Evolutionary conservation across 1,140 invertebrate species (phyloP), one percentile per base, ranked within the genome.

Genomic region (Zaprionus lachaisei): DNA sequence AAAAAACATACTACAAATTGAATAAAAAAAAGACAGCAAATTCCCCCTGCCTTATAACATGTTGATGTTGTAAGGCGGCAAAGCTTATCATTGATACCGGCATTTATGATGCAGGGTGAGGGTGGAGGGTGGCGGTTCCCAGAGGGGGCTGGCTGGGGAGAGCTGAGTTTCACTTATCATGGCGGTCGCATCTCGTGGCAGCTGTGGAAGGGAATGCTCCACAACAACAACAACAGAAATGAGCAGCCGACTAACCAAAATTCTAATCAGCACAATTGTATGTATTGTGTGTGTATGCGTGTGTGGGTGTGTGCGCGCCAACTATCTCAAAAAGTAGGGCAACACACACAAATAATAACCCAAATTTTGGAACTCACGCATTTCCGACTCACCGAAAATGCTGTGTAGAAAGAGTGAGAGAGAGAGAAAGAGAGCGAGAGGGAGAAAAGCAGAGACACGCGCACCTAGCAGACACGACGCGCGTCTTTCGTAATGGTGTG

Each of bases 291-390:
- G 15, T 22, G 14, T 64, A 47, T 28, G 37, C 47, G 49, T 61
- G 15, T 44, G 61, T 63, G 72, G 20, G 28, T 70, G 41, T 74
- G 58, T 63, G 65, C 55, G 61, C 54, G 51, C 24, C 31, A 44
- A 51, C 65, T 89, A 90, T 76, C 73, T 79, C 71, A 64, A 54
- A 89, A 89, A 90, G 74, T 89, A 89, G 84, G 84, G 78, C 83
- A 83, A 71, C 81, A 81, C 56, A 73, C 66, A 83, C 74, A 77
- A 73, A 81, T 66, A 84, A 69, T 89, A 89, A 90, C 85, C 85
- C 72, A 90, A 89, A 90, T 81, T 89, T 75, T 75, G 68, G 83
- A 80, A 72, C 81, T 73, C 84, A 84, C 84, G 84, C 84, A 89
- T 81, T 90, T 89, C 75, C 66, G 80, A 74, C 77, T 71, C 77